Evolutionary conservation across 2,888 invertebrate genomes (phyloP).

Genomic region (Acrocera orbiculus): DNA sequence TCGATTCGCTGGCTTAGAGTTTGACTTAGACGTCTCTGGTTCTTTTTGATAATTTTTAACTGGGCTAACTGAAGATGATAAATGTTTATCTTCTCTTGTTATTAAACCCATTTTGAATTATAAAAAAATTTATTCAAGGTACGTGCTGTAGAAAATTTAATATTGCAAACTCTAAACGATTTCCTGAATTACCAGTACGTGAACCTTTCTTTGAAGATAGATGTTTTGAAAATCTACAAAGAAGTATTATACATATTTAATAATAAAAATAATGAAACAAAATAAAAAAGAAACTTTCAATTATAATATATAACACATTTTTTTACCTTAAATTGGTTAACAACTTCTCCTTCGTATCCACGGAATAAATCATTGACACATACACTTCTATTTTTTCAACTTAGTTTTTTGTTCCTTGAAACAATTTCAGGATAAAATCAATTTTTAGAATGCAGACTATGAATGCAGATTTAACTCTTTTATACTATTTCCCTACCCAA

Average conservation of each 20-base stretch:
- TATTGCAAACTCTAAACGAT: constrained; percentile 28
- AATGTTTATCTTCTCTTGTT: too few relatives aligned
- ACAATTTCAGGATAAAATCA: too few relatives aligned
- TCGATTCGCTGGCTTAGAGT: constrained; percentile 8
- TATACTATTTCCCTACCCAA: too few relatives aligned
- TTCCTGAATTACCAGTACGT: constrained; percentile 29
- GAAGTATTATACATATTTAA: neutral
- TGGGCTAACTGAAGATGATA: too few relatives aligned
- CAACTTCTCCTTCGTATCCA: constrained; percentile 27
- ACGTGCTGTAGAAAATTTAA: constrained; percentile 29
- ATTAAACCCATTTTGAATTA: too few relatives aligned
- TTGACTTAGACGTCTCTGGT: neutral
- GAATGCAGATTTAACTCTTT: too few relatives aligned
- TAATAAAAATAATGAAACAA: neutral
- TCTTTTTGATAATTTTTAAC: constrained; percentile 3
- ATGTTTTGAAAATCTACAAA: constrained; percentile 24
- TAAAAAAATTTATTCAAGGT: constrained; percentile 20
- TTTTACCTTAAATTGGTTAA: constrained; percentile 26
- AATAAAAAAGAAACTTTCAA: neutral
- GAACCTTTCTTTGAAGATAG: constrained; percentile 27
- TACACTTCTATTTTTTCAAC: too few relatives aligned
- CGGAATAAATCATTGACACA: constrained; percentile 13
- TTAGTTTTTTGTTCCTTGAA: too few relatives aligned
- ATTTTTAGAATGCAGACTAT: too few relatives aligned
- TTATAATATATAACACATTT: neutral